These are phyloP conservation scores for Rhynchonycteris naso DNA, from an alignment of 2,797 vertebrate species.

Conservation along the genomic window DNA sequence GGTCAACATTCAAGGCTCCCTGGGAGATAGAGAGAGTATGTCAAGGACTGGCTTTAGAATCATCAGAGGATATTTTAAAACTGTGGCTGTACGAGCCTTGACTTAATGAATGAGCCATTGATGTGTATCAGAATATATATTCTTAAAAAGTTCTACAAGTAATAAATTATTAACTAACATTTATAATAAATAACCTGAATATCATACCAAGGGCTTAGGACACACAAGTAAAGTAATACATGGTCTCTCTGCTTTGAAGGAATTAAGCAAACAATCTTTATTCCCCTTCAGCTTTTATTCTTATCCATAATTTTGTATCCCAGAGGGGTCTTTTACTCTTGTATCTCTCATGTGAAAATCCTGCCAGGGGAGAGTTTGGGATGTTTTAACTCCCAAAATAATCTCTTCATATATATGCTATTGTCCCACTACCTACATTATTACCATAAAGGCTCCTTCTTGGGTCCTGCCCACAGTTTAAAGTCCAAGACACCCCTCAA, in stretches of 20 bases:
- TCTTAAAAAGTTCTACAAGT: background rate
- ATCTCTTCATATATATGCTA: background rate
- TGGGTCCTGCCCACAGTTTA: background rate
- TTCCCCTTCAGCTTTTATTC: slow-evolving; percentile 14
- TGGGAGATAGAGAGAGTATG: background rate
- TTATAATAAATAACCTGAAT: background rate
- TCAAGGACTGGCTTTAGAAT: background rate
- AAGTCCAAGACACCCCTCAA: background rate
- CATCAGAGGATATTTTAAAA: background rate
- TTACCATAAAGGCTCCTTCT: background rate
- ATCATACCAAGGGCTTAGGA: background rate
- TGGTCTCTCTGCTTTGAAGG: background rate
- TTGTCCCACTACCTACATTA: background rate
- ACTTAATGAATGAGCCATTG: background rate
- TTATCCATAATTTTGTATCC: background rate
- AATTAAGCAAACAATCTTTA: background rate
- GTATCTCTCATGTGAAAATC: background rate
- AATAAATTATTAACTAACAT: background rate
- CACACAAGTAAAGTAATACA: background rate
- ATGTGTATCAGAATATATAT: background rate
- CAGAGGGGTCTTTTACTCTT: background rate
- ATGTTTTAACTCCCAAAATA: background rate
- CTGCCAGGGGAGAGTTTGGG: background rate
- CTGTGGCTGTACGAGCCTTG: background rate
- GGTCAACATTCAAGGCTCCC: background rate